Conservation (phyloP, 2,888 invertebrate genomes). For the Argyresthia goedartella region DNA sequence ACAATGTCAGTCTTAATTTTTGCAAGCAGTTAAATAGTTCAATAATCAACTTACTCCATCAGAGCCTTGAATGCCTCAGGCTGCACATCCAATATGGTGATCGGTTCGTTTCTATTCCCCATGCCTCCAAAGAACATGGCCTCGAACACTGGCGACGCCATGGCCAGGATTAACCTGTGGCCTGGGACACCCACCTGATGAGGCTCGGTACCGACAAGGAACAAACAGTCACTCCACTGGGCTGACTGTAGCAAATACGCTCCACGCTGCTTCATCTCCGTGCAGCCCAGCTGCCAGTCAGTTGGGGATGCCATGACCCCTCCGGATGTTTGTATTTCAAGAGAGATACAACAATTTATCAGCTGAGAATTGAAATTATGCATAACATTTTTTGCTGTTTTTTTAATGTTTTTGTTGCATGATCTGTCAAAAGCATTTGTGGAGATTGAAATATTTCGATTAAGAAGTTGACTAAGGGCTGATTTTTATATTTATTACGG, state of each 20-base stretch:
- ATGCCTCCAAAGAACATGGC: slow-evolving; percentile 90
- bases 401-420: background rate
- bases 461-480: too few species aligned
- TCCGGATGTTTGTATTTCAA: background rate
- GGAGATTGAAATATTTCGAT: background rate
- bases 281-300: slow-evolving; percentile 84
- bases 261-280: slow-evolving; percentile 79
- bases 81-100: slow-evolving; percentile 86
- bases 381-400: too few species aligned
- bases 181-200: slow-evolving; percentile 80
- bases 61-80: slow-evolving; percentile 88
- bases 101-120: slow-evolving; percentile 83
- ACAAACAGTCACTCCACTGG: slow-evolving; percentile 87
- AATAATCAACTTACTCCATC: slow-evolving; percentile 71
- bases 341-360: background rate
- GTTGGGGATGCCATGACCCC: slow-evolving; percentile 62
- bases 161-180: slow-evolving; percentile 85
- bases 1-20: too few species aligned
- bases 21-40: too few species aligned
- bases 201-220: slow-evolving; percentile 83
- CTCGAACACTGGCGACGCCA: slow-evolving; percentile 91
- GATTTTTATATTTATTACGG: too few species aligned
- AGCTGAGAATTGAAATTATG: background rate
- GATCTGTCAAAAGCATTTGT: background rate
- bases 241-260: slow-evolving; percentile 81